Base-by-base conservation (phyloP, 1,140 invertebrate genomes). In the Zophobas atratus region DNA sequence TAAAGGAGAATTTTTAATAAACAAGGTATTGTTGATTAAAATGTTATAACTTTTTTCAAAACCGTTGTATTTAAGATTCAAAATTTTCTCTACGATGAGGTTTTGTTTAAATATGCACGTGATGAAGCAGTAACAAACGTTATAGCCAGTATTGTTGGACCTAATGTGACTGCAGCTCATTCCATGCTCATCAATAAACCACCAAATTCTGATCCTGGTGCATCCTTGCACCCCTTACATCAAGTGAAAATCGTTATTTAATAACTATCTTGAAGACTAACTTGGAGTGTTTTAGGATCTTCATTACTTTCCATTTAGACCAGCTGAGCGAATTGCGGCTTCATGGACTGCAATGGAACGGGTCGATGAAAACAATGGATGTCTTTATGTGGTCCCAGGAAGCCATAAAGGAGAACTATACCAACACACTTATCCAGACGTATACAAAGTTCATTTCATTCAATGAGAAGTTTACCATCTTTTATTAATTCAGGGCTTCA, bases 161-260 rank as follows among this genome's bases (percentile, higher is more conserved):
- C 92, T 0, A 93, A 96, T 84, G 91, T 97, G 4, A 91, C 92
- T 79, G 93, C 93, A 0, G 90, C 96, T 84, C 94, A 98, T 86
- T 94, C 93, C 35, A 98, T 98, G 96, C 87, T 98, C 1, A 97
- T 98, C 76, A 97, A 97, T 82, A 98, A 98, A 84, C 96, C 96
- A 2, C 96, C 96, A 1, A 95, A 97, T 86, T 86, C 90, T 46
- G 91, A 91, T 76, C 88, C 86, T 20, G 87, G 89, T 71, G 91
- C 90, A 2, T 94, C 93, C 8, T 86, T 90, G 34, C 94, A 96
- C 86, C 95, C 94, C 0, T 88, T 95, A 49, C 95, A 96, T 87
- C 92, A 96, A 88, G 93, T 93, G 20, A 20, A 86, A 82, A 35
- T 70, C 41, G 71, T 20, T 20, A 20, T 20, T 39, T 70, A 38